A percentile compares a stretch with the other conserved stretches of the same genome.
These are phyloP conservation scores for Etheostoma nigrum DNA, from an alignment of 2,797 vertebrate genomes.

Conservation along the genomic window DNA sequence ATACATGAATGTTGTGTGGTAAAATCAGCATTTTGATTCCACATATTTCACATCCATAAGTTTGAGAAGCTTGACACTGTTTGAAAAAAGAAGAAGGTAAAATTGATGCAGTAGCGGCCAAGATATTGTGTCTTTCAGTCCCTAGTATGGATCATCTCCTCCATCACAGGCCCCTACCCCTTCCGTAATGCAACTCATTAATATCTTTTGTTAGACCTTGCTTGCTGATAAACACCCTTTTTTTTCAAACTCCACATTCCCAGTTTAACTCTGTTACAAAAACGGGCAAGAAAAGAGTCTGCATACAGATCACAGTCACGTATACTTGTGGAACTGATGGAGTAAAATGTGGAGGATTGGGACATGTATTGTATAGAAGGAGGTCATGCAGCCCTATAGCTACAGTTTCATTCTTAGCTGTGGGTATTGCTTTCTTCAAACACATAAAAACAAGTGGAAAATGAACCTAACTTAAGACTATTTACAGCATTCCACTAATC, in stretches of 20 bases:
- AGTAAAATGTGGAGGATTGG: slow-evolving; percentile 68
- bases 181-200: neutral
- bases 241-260: slow-evolving; percentile 1
- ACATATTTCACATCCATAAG: neutral
- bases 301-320: slow-evolving; percentile 50
- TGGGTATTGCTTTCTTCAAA: slow-evolving; percentile 52
- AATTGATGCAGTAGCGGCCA: neutral
- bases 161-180: neutral
- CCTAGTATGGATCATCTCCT: neutral
- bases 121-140: neutral
- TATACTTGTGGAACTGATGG: slow-evolving; percentile 36
- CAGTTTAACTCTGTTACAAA: slow-evolving; percentile 4
- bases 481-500: slow-evolving; percentile 85
- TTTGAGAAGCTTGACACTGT: neutral
- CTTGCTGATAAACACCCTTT: slow-evolving; percentile 3
- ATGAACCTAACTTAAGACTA: slow-evolving; percentile 73
- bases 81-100: neutral
- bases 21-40: neutral
- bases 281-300: neutral
- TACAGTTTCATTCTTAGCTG: slow-evolving; percentile 57
- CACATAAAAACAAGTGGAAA: slow-evolving; percentile 40
- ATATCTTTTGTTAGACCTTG: slow-evolving; percentile 5
- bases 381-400: slow-evolving; percentile 63
- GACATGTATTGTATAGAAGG: slow-evolving; percentile 56
- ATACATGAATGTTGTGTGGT: slow-evolving; percentile 5